Percentiles rank a stretch among this genome's conserved stretches.
Conservation (phyloP, 1,140 invertebrate genomes). For the Drosophila orosa region DNA sequence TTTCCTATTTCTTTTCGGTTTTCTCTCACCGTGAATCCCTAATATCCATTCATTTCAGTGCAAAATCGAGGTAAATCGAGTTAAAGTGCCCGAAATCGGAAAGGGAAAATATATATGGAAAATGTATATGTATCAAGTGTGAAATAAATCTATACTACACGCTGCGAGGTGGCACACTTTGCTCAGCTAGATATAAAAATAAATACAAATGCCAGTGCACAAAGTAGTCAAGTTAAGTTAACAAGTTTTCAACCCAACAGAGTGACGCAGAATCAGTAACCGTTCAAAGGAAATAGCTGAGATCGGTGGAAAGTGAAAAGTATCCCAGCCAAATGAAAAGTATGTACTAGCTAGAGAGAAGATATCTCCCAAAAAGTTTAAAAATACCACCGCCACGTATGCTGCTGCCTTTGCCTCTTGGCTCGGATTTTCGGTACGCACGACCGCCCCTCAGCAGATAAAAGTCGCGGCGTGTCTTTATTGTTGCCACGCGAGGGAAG, state of each 20-base stretch:
- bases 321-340: slow-evolving; percentile 13
- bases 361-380: slow-evolving; percentile 62
- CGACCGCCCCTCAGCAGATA: slow-evolving; percentile 48
- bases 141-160: slow-evolving; percentile 35
- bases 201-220: slow-evolving; percentile 6
- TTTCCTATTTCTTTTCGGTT: neutral
- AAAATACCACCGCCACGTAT: slow-evolving; percentile 78
- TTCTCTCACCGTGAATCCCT: neutral
- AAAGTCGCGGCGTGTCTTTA: slow-evolving; percentile 58
- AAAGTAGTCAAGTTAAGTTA: neutral
- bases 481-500: slow-evolving; percentile 67
- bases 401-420: slow-evolving; percentile 58
- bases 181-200: slow-evolving; percentile 42
- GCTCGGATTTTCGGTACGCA: slow-evolving; percentile 56
- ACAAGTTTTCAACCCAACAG: neutral
- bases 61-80: neutral
- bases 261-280: neutral
- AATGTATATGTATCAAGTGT: slow-evolving; percentile 29
- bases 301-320: slow-evolving; percentile 8
- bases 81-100: slow-evolving; percentile 11
- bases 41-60: neutral
- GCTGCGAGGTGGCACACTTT: slow-evolving; percentile 57
- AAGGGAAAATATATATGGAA: slow-evolving; percentile 25
- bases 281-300: neutral
- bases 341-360: slow-evolving; percentile 40